Percentiles rank a stretch among this genome's conserved stretches.
Evolutionary conservation across 2,113 vertebrate species (phyloP).

Genomic region (Muntiacus reevesi): DNA sequence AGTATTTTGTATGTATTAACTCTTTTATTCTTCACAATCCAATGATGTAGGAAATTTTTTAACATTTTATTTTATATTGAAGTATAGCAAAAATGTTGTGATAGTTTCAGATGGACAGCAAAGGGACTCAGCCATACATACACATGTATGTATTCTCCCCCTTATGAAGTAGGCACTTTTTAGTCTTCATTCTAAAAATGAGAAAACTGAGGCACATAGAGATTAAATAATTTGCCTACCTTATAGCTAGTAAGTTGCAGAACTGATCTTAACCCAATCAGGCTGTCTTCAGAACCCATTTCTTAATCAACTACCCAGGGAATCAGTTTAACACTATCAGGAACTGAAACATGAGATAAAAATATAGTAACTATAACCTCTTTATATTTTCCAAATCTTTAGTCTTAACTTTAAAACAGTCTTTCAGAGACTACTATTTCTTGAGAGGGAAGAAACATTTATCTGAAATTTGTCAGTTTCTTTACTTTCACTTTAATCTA

Average conservation of each 20-base stretch:
- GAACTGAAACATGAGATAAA: not conserved
- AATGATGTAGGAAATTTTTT: not conserved
- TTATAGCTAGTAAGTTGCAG: not conserved
- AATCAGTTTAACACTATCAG: not conserved
- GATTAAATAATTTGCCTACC: not conserved
- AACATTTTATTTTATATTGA: not conserved
- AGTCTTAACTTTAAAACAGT: conserved; percentile 18
- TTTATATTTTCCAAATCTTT: conserved; percentile 15
- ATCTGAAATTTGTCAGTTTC: not conserved
- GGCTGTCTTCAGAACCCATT: not conserved
- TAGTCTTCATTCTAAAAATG: not conserved
- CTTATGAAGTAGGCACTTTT: not conserved
- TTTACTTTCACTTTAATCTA: conserved; percentile 24
- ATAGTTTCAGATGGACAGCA: not conserved
- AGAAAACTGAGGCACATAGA: not conserved
- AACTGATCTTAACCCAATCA: not conserved
- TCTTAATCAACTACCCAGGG: not conserved
- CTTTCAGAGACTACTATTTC: not conserved
- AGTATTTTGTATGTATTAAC: not conserved
- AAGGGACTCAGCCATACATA: not conserved
- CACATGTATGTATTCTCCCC: not conserved
- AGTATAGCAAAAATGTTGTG: not conserved
- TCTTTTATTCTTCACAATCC: not conserved
- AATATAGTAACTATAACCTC: not conserved
- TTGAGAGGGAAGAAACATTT: not conserved